Base-by-base conservation (phyloP, 2,113 vertebrate species). In the Condylura cristata region DNA sequence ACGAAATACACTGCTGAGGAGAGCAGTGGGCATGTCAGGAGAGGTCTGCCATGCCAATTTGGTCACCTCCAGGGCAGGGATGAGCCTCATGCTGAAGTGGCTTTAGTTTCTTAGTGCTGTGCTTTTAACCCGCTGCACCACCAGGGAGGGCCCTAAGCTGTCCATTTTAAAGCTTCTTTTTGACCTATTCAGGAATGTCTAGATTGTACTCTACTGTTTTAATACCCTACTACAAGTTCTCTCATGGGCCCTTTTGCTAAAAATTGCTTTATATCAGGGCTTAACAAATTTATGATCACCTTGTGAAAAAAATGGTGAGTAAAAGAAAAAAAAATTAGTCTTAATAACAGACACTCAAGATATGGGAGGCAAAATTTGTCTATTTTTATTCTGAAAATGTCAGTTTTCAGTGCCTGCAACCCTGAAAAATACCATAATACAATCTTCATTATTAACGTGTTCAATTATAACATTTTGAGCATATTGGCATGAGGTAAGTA, bases 171-270 rank as follows among this genome's bases (percentile, higher is more conserved):
- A 85, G 86, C 32, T 94, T 79, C 83, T 0, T 89, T 96, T 89
- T 89, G 53, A 83, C 18, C 80, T 37, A 8, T 68, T 95, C n/a
- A 58, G 71, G 71, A 92, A 94, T 88, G 84, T 96, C 91, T 97
- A 92, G 92, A 68, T 86, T 96, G 96, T 88, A 93, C 76, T 96
- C 53, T 30, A 88, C 72, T 94, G 72, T 53, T 93, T 96, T 97
- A 94, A 96, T 85, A 89, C 87, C 66, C 78, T 53, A 60, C 34
- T 74, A 51, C 18, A 92, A 92, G 85, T 93, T 93, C 60, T 66
- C 37, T 93, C 84, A 84, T 74, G 82, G 1, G 92, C 20, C 26
- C 60, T 95, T 86, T 93, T 84, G 48, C 84, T 95, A 88, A 92
- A 96, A 96, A 85, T 95, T 93, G 75, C 83, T 96, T 94, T 94